phyloP scores from a whole-genome alignment of 2,888 invertebrate species.

The Stegophylla sp. region DNA sequence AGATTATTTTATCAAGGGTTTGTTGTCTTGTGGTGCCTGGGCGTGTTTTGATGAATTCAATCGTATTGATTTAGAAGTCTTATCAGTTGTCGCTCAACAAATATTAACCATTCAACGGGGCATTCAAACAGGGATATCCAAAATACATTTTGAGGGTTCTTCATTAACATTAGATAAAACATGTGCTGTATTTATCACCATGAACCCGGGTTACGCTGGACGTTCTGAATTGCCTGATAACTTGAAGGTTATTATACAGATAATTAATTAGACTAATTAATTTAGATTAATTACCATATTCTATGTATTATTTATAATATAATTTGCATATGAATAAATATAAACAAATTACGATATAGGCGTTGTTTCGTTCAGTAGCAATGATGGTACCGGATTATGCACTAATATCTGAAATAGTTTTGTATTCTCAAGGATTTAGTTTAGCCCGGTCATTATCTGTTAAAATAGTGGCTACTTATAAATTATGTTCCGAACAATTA shows the following conservation, averaged over 20 bases:
- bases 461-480: slow-evolving; percentile 72
- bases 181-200: slow-evolving; percentile 91
- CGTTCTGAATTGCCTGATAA: slow-evolving; percentile 93
- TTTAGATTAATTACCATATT: background rate
- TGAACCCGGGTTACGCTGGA: slow-evolving; percentile 94
- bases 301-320: background rate
- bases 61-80: slow-evolving; percentile 81
- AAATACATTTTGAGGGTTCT: slow-evolving; percentile 87
- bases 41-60: slow-evolving; percentile 88
- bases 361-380: slow-evolving; percentile 89
- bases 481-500: slow-evolving; percentile 55
- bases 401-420: slow-evolving; percentile 89
- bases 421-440: slow-evolving; percentile 90
- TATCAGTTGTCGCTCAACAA: slow-evolving; percentile 83
- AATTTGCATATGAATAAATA: slow-evolving; percentile 61
- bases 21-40: slow-evolving; percentile 89
- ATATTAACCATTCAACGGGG: slow-evolving; percentile 77
- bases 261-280: background rate
- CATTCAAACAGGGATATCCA: slow-evolving; percentile 71
- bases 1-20: slow-evolving; percentile 69
- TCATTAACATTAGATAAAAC: slow-evolving; percentile 80
- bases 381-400: slow-evolving; percentile 99
- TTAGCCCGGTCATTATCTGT: slow-evolving; percentile 86
- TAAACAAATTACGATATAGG: slow-evolving; percentile 66
- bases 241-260: slow-evolving; percentile 72